Evolutionary conservation across 2,888 invertebrate genomes (phyloP).

Genomic region (Drosophila birchii): DNA sequence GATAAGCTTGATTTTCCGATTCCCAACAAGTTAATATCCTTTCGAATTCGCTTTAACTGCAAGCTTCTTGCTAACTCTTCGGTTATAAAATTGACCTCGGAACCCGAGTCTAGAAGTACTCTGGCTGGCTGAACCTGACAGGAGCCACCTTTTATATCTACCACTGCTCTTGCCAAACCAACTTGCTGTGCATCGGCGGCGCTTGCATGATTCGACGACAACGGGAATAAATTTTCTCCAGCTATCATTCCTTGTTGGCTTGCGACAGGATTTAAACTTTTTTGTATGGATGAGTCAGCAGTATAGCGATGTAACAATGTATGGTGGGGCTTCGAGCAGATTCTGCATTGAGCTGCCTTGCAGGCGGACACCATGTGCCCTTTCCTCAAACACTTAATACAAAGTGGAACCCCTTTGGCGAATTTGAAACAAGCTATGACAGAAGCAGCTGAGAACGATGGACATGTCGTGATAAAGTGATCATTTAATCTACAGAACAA

Average conservation of each 20-base stretch:
- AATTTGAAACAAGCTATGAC: no score
- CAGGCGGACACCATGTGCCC: not conserved
- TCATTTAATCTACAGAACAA: no score
- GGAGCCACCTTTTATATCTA: no score
- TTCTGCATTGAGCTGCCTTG: not conserved
- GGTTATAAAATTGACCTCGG: not conserved
- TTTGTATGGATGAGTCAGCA: not conserved
- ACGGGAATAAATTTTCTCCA: not conserved
- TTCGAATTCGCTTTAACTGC: not conserved
- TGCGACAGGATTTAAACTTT: not conserved
- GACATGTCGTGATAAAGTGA: no score
- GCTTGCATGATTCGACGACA: no score
- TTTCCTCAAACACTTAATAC: not conserved
- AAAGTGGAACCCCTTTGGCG: not conserved
- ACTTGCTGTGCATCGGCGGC: no score
- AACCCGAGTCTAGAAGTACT: not conserved
- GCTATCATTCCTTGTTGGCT: not conserved
- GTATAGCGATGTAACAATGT: not conserved
- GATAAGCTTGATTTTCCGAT: slow-evolving; percentile 9
- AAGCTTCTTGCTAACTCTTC: not conserved
- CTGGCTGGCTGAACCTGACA: slow-evolving; percentile 3
- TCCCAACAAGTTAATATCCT: not conserved
- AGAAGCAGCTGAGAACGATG: no score
- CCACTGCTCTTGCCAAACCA: no score
- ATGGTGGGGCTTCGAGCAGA: not conserved